phyloP scores from a whole-genome alignment of 2,113 vertebrate species.

The Stigmatopora argus region DNA sequence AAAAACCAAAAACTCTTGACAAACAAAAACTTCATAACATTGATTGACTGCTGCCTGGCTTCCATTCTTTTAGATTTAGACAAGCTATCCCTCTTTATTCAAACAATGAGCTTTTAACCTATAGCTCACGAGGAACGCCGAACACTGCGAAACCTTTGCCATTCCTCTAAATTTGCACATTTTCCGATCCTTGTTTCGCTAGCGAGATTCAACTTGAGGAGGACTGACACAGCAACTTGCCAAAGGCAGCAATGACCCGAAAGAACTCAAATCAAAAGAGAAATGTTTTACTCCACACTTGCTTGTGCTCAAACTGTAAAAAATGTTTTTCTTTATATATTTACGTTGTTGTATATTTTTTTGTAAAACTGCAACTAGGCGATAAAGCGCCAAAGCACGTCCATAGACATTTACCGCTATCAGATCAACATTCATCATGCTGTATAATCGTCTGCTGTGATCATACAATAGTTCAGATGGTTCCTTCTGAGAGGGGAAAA shows the following conservation, averaged over 20 bases:
- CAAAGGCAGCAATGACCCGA: background rate
- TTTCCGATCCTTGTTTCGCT: background rate
- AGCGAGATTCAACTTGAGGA: background rate
- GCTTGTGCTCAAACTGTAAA: background rate
- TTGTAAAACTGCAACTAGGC: background rate
- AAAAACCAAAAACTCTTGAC: too few relatives aligned
- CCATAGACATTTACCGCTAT: background rate
- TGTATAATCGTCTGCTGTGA: conserved; percentile 38
- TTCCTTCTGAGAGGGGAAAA: conserved; percentile 39
- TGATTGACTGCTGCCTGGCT: too few relatives aligned
- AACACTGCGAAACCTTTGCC: background rate
- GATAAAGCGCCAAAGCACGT: background rate
- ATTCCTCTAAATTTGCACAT: background rate
- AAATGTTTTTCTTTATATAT: background rate
- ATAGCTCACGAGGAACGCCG: background rate
- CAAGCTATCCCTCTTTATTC: background rate
- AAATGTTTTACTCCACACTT: background rate
- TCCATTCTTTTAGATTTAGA: background rate
- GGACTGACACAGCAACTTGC: background rate
- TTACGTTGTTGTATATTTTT: background rate
- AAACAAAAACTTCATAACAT: too few relatives aligned
- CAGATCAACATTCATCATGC: conserved; percentile 31
- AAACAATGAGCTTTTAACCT: background rate
- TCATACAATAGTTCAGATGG: conserved; percentile 49
- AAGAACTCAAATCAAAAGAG: background rate